A percentile compares a stretch with the other conserved stretches of the same genome.
phyloP scores from a whole-genome alignment of 2,797 vertebrate species.

The Sylvia borin region DNA sequence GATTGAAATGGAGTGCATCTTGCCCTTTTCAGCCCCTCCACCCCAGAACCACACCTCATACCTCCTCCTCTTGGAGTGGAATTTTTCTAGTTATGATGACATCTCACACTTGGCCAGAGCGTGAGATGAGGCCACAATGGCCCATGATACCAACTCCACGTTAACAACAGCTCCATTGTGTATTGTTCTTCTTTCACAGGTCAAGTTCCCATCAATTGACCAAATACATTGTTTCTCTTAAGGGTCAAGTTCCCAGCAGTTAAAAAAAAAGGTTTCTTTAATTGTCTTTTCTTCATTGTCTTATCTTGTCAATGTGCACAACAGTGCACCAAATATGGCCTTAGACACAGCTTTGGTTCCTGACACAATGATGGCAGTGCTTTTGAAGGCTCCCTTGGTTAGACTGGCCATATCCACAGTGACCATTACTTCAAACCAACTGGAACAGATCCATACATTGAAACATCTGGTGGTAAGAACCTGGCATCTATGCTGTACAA shows the following conservation, averaged over 20 bases:
- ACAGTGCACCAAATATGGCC: not conserved
- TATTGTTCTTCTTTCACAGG: not conserved
- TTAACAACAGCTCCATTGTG: not conserved
- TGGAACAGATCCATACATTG: not conserved
- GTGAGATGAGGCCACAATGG: accelerated
- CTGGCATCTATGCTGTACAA: not conserved
- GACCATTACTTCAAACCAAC: not conserved
- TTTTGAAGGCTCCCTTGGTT: not conserved
- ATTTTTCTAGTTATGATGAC: not conserved
- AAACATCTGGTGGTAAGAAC: not conserved
- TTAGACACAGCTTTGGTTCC: not conserved
- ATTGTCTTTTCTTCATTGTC: not conserved
- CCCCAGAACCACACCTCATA: not conserved
- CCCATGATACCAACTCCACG: not conserved
- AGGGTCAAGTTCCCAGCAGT: not conserved
- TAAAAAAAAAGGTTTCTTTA: not conserved
- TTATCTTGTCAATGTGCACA: not conserved
- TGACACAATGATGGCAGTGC: not conserved
- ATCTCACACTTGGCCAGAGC: not conserved
- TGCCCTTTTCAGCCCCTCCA: not conserved
- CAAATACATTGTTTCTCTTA: not conserved
- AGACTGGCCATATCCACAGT: not conserved
- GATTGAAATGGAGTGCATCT: accelerated
- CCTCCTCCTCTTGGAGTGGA: not conserved
- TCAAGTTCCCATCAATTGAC: not conserved